Evolutionary conservation across 2,888 invertebrate species (phyloP), one percentile per base, ranked within the genome.

Genomic region (Zygaena filipendulae): DNA sequence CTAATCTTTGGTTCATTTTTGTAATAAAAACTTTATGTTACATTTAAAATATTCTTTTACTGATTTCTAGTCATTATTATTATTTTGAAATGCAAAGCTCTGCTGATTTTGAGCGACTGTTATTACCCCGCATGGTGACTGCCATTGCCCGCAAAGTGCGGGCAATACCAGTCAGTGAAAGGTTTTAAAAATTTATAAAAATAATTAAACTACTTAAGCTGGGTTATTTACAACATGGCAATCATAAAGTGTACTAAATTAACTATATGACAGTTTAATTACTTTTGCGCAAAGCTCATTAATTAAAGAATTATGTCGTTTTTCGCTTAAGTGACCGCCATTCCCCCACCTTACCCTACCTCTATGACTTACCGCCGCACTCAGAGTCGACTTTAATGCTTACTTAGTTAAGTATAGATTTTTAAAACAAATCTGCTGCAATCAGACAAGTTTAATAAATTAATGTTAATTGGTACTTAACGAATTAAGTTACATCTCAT

Each of bases 121-220:
- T 11, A 22, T 22, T 22, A 22, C 22, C 22, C 22, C 22, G 10
- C 9, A 9, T 22, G 22, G 22, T 22, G 22, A 22, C 11, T 11
- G 22, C 22, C 22, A 22, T 22, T 22, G 11, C 22, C 22, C 22
- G 22, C 10, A 19, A 22, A 9, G 22, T 22, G 9, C 22, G 22
- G 22, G 22, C 10, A 22, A 22, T 22, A 11, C 10, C 22, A 22
- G 22, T 22, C 22, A 22, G 10, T 22, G 22, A 7, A 22, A 22
- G 22, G 10, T 10, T 22, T 22, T 11, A 11, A 22, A 22, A 22
- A 22, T 22, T 8, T 22, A 22, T 22, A 22, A 22, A 22, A 22
- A 22, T 22, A 22, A 19, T 3, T 19, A 19, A 19, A 19, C 19
- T 19, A 19, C 19, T 19, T 19, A 11, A 10, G 11, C 10, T 11